A percentile compares a stretch with the other conserved stretches of the same genome.
These are phyloP conservation scores for Acyrthosiphon pisum DNA, from an alignment of 1,140 invertebrate species.

Conservation along the genomic window DNA sequence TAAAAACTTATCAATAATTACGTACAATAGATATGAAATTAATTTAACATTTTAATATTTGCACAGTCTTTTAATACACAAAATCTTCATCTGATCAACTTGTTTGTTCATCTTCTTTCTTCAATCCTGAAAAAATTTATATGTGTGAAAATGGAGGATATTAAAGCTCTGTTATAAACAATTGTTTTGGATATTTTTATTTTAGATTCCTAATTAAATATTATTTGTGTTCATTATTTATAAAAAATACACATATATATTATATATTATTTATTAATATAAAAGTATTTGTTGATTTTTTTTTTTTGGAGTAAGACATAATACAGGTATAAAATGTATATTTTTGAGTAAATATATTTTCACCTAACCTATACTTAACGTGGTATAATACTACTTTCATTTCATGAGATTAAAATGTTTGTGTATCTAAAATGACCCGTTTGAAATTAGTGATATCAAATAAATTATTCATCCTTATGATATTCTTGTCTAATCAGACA, in stretches of 20 bases:
- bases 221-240: not conserved
- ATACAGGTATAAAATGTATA: not conserved
- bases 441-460: not conserved
- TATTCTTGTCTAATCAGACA: conserved; percentile 4
- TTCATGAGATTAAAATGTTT: conserved; percentile 8
- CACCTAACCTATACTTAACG: not conserved
- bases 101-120: conserved; percentile 32
- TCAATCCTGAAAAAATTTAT: conserved; percentile 29
- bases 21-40: not conserved
- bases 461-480: not conserved
- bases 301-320: no score
- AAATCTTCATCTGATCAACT: not conserved
- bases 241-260: no score
- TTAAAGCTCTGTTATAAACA: not conserved
- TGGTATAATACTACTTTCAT: conserved; percentile 15
- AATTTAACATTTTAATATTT: conserved; percentile 6
- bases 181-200: not conserved
- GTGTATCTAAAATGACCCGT: not conserved
- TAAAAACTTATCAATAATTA: not conserved
- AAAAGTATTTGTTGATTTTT: no score
- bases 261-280: no score
- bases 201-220: not conserved
- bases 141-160: no score
- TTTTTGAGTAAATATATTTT: not conserved
- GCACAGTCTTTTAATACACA: conserved; percentile 48